These are phyloP conservation scores for Lottia scabra DNA, from an alignment of 2,888 invertebrate species.

Conservation along the genomic window DNA sequence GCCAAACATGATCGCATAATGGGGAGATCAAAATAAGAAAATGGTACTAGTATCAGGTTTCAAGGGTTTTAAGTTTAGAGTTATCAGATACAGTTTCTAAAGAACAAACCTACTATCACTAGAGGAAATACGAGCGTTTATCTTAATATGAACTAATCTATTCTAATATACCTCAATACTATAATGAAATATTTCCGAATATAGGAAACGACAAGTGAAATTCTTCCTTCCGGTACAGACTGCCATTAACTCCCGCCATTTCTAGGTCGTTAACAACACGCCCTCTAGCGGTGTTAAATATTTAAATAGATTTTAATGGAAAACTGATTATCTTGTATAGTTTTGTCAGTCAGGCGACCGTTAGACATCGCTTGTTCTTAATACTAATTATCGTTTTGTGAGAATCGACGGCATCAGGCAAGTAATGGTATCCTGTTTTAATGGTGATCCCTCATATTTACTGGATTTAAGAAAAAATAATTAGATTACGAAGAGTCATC, in stretches of 20 bases:
- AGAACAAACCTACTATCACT: no score
- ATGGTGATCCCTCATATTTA: no score
- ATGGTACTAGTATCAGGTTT: no score
- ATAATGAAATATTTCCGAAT: constrained; percentile 1
- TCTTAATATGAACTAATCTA: neutral
- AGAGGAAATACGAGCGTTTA: neutral
- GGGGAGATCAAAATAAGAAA: no score
- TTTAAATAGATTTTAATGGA: constrained; percentile 1
- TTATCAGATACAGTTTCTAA: no score
- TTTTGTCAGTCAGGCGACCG: neutral
- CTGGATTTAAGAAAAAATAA: no score
- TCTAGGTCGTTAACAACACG: neutral
- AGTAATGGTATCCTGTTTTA: fast-evolving
- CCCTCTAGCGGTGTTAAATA: constrained; percentile 4
- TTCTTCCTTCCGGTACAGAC: constrained; percentile 1
- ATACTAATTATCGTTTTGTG: neutral
- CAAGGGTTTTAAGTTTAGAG: no score
- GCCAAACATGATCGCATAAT: no score
- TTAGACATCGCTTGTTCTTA: neutral
- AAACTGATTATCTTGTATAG: neutral
- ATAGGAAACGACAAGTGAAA: neutral
- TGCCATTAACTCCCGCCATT: neutral
- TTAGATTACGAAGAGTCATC: no score
- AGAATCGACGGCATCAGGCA: neutral
- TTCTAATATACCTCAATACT: neutral